These are phyloP conservation scores for Drosophila burlai DNA, from an alignment of 1,140 invertebrate species.

Conservation along the genomic window DNA sequence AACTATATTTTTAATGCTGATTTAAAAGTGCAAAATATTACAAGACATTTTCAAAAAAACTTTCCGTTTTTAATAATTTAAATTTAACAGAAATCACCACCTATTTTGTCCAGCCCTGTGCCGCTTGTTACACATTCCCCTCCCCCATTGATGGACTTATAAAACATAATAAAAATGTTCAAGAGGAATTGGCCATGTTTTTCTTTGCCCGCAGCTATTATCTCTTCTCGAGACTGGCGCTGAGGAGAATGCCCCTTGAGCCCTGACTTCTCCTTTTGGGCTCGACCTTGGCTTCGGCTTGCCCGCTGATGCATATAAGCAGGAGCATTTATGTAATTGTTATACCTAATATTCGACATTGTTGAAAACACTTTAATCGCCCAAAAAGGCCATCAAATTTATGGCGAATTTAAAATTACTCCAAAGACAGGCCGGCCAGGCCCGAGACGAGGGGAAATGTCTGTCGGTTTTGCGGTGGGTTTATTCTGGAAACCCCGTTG, in stretches of 20 bases:
- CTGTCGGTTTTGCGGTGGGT: conserved; percentile 10
- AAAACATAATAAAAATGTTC: conserved; percentile 64
- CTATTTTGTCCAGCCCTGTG: conserved; percentile 34
- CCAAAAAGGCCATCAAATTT: conserved; percentile 71
- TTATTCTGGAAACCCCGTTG: conserved; percentile 36
- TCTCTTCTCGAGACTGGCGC: conserved; percentile 37
- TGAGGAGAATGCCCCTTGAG: conserved; percentile 30
- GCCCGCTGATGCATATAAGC: conserved; percentile 64
- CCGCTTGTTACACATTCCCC: neutral
- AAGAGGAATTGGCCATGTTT: conserved; percentile 57
- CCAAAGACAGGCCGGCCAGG: conserved; percentile 17
- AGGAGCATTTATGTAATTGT: conserved; percentile 75
- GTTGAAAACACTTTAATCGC: conserved; percentile 66
- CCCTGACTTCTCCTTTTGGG: conserved; percentile 28
- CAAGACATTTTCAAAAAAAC: accelerated
- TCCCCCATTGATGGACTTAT: conserved; percentile 45
- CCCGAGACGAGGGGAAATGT: conserved; percentile 5
- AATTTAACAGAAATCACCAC: neutral
- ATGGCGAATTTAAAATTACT: conserved; percentile 75
- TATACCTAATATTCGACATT: conserved; percentile 76
- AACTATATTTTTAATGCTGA: neutral
- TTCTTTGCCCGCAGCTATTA: conserved; percentile 60
- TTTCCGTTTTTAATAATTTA: neutral
- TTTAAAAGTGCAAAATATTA: neutral
- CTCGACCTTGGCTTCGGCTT: conserved; percentile 50